Conservation (phyloP, 2,888 invertebrate genomes). For the Antitype chi region DNA sequence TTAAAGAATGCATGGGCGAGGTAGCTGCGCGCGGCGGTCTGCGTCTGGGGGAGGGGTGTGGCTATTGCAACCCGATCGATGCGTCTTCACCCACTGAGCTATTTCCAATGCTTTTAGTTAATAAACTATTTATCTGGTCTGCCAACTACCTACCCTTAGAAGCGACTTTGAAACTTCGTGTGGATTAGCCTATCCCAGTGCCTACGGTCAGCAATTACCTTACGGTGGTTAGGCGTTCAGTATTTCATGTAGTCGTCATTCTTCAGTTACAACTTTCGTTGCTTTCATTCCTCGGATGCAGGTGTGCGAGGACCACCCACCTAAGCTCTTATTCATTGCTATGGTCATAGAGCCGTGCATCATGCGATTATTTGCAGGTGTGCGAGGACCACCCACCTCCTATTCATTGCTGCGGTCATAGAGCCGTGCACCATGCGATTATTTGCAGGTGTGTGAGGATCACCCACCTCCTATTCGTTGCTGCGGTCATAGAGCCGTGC, state of each 20-base stretch:
- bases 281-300: neutral
- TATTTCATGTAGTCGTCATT: neutral
- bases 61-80: conserved; percentile 10
- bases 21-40: conserved; percentile 11
- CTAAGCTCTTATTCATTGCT: neutral
- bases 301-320: too few species aligned
- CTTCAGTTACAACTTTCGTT: neutral
- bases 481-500: neutral
- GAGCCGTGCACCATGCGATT: neutral
- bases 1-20: neutral
- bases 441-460: too few species aligned
- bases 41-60: neutral
- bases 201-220: neutral
- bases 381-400: too few species aligned
- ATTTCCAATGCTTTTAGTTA: neutral
- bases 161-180: neutral
- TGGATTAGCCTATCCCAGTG: neutral
- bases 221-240: neutral
- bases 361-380: neutral
- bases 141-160: neutral
- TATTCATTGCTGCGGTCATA: neutral
- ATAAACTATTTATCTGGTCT: neutral
- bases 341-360: neutral
- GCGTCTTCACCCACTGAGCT: neutral
- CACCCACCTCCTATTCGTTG: too few species aligned